These are phyloP conservation scores for Procambarus virginalis DNA, from an alignment of 1,140 invertebrate species.

Conservation along the genomic window DNA sequence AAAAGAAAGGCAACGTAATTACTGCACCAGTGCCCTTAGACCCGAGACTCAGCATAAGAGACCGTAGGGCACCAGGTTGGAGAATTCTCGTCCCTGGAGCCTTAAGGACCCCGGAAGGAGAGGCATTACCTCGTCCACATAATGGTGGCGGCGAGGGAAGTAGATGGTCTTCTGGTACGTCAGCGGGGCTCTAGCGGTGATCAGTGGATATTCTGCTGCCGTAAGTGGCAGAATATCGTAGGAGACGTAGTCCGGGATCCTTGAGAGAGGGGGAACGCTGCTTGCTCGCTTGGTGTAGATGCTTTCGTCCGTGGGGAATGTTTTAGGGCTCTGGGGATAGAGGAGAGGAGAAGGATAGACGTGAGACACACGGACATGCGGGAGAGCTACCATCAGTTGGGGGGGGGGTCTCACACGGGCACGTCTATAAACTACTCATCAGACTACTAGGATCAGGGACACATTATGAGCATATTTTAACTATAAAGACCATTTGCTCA, in stretches of 20 bases:
- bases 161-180: neutral
- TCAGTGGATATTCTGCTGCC: neutral
- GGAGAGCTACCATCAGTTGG: neutral
- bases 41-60: neutral
- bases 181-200: neutral
- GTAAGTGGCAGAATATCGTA: neutral
- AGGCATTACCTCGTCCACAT: conserved; percentile 2
- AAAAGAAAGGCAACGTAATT: neutral
- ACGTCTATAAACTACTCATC: neutral
- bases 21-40: neutral
- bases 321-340: conserved; percentile 47
- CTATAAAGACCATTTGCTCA: too few species aligned
- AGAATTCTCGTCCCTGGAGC: neutral
- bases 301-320: conserved; percentile 41
- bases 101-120: neutral
- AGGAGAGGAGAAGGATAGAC: neutral
- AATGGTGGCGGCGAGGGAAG: neutral
- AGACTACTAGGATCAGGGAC: too few species aligned
- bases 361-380: neutral
- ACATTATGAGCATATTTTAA: too few species aligned
- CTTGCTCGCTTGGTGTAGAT: neutral
- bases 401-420: too few species aligned
- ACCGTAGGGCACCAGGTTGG: neutral
- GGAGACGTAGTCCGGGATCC: neutral
- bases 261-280: neutral